Evolutionary conservation across 2,797 vertebrate genomes (phyloP).

Genomic region (Tapera naevia): DNA sequence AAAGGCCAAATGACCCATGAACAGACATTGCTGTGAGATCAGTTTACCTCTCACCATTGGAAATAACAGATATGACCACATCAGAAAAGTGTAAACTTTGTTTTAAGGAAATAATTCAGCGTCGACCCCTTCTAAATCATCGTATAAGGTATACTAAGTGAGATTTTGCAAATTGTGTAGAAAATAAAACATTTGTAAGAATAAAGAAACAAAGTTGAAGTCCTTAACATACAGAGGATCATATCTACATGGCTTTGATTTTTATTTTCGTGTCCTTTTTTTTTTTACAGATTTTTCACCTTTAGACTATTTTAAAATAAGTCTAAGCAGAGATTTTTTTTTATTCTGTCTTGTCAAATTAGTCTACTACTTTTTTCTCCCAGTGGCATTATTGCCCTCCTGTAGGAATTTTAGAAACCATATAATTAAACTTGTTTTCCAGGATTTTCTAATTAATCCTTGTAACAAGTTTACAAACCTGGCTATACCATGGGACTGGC

Average conservation of each 20-base stretch:
- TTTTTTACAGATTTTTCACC: not conserved
- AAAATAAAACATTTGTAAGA: not conserved
- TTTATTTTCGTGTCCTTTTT: not conserved
- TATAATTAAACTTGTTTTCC: not conserved
- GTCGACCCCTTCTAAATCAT: not conserved
- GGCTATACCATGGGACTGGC: not conserved
- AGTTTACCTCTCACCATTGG: not conserved
- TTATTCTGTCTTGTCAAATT: not conserved
- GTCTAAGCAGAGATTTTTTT: not conserved
- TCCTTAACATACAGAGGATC: not conserved
- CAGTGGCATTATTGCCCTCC: not conserved
- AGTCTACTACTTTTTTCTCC: not conserved
- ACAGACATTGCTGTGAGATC: not conserved
- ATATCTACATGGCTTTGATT: not conserved
- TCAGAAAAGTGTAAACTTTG: not conserved
- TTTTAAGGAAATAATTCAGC: not conserved
- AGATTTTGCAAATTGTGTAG: not conserved
- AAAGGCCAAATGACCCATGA: not conserved
- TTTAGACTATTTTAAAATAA: not conserved
- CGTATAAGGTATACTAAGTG: not conserved
- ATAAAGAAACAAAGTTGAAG: not conserved
- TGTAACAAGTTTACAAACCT: not conserved
- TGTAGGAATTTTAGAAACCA: not conserved
- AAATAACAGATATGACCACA: not conserved
- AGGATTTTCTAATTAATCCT: not conserved